Evolutionary conservation across 2,113 vertebrate genomes (phyloP), one percentile per base, ranked within the genome.

Genomic region (Pygathrix nemaeus): DNA sequence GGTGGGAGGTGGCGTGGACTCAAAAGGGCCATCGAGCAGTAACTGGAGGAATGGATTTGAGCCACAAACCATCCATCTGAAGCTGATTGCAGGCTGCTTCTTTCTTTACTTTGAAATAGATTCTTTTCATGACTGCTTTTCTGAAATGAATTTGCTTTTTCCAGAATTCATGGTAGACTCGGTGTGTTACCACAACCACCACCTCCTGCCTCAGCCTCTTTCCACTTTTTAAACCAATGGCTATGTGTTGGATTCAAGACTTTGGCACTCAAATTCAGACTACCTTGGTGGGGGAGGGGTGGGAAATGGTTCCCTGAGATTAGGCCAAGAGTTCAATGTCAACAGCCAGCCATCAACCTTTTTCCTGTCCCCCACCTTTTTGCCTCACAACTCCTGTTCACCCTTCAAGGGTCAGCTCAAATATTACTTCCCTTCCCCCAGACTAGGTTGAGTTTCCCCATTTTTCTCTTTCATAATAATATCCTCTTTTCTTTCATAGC

Each of bases 91-190:
- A 96, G 45, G 45, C 61, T 86, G 57, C 66, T 93, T 86, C 94
- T 90, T 87, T 82, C 94, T 94, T 86, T 50, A 84, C 45, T 75
- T 96, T 92, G 82, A 93, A 97, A 90, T 55, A 20, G 20, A 66
- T 84, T 92, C 38, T 94, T 80, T 83, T 17, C 78, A 38, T 23
- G 40, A 48, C 68, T 93, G 61, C 68, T 93, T 97, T 94, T 96
- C 96, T 93, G 40, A 96, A 95, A 79, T 76, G 20, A 93, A 96
- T 64, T 96, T 86, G 32, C 43, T 88, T 96, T 90, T 72, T 86
- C 35, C 25, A 88, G 75, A 93, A 97, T 90, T 92, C 40, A 90
- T 52, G 27, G 16, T 81, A 85, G 70, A 78, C 27, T 52, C 20
- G 80, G 20, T 72, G 40, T 1, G 21, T 78, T 72, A 50, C n/a